Evolutionary conservation across 2,797 vertebrate species (phyloP).

Genomic region (Acipenser oxyrinchus): DNA sequence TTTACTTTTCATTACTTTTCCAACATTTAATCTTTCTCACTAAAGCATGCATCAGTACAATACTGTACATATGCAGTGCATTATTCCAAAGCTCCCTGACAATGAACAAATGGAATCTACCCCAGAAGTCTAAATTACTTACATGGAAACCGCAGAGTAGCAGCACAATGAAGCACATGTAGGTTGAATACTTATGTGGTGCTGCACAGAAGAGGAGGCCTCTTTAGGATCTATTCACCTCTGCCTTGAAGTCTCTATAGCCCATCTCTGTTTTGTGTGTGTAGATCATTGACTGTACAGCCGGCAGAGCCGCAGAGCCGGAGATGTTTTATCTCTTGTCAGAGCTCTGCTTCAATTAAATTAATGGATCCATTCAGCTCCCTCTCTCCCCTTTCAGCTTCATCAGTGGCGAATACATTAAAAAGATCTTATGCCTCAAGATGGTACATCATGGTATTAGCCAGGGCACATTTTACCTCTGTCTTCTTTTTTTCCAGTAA

Average conservation of each 20-base stretch:
- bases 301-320: slow-evolving; percentile 82
- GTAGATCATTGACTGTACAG: slow-evolving; percentile 81
- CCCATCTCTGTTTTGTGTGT: slow-evolving; percentile 60
- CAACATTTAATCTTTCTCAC: neutral
- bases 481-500: slow-evolving; percentile 56
- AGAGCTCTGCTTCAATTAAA: slow-evolving; percentile 95
- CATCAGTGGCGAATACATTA: slow-evolving; percentile 85
- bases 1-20: neutral
- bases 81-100: slow-evolving; percentile 32
- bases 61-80: slow-evolving; percentile 17
- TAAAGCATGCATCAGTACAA: neutral
- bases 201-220: slow-evolving; percentile 33
- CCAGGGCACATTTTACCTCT: slow-evolving; percentile 60
- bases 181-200: slow-evolving; percentile 49
- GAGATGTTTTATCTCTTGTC: slow-evolving; percentile 98
- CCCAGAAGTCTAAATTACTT: slow-evolving; percentile 57
- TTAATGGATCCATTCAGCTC: slow-evolving; percentile 98
- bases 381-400: slow-evolving; percentile 82
- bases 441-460: slow-evolving; percentile 91
- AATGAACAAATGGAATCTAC: slow-evolving; percentile 38
- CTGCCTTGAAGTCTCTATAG: slow-evolving; percentile 78
- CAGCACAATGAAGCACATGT: slow-evolving; percentile 51
- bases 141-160: slow-evolving; percentile 53
- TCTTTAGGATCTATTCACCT: slow-evolving; percentile 71
- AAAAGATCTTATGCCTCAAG: slow-evolving; percentile 97